Base-by-base conservation (phyloP, 1,140 invertebrate species). In the Magallana gigas region DNA sequence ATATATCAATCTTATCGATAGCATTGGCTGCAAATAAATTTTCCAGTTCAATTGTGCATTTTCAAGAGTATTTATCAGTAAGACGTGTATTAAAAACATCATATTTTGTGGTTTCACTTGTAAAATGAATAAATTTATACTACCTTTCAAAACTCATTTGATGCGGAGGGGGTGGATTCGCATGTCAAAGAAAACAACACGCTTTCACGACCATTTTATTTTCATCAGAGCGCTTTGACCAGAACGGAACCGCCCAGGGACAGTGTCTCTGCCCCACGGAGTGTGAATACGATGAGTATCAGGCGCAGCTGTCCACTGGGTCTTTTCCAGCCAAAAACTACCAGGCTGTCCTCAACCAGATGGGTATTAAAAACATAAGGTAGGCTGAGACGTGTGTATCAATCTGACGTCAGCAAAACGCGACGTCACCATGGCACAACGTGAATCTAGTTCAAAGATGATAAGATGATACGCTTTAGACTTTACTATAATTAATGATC, bases 311-410 rank as follows among this genome's bases (percentile, higher is more conserved):
- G 14, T 76, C 68, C 5, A 76, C 68, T 2, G 68, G 68, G 14
- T 76, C 29, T 76, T 76, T 76, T 29, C 68, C 68, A 7, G 68
- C 68, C 8, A 76, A 29, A 11, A 76, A 76, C 14, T 76, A 76
- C 68, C 68, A 76, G 68, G 9, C 23, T 4, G 68, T 76, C 11
- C 68, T 76, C 0, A 12, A 18, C 1, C 5, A 76, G 23, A 29
- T 76, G 18, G 68, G 68, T 9, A 11, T 29, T 8, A 76, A 23
- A 11, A 76, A 76, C 14, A 12, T 76, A 29, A 18, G 68, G 68
- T 29, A 76, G 12, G 68, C 11, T 62, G 12, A 12, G 36, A 48
- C 36, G 36, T 4, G 36, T 48, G 36, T 2, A 2, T 4, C 2
- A 48, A 48, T 48, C 36, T 5, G 2, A 48, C 36, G 36, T 48